Conservation (phyloP, 1,140 invertebrate species). For the Heliconius hewitsoni region DNA sequence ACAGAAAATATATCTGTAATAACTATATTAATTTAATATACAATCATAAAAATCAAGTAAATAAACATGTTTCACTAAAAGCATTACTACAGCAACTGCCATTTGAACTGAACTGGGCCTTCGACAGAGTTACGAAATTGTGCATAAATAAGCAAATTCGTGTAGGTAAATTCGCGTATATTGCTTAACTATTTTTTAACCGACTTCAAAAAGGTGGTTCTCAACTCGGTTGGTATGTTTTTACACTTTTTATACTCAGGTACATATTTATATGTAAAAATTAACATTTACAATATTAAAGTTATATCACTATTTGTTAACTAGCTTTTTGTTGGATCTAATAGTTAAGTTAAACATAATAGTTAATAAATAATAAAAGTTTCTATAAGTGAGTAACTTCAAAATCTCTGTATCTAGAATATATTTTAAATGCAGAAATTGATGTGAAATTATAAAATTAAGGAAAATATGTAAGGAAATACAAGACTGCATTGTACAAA, state of each 20-base stretch:
- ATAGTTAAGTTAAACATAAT: background rate
- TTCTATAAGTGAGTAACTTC: background rate
- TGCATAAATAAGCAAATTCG: conserved; percentile 22
- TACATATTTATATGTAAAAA: no score
- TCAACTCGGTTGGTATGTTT: background rate
- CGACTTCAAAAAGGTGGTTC: no score
- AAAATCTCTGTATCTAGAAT: background rate
- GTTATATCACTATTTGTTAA: background rate
- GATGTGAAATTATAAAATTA: background rate
- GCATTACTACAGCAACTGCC: conserved; percentile 28
- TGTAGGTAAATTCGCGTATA: conserved; percentile 28
- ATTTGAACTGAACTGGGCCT: conserved; percentile 30
- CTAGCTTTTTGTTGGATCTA: background rate
- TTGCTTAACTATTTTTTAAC: conserved; percentile 15
- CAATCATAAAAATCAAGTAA: conserved; percentile 2
- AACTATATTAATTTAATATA: no score
- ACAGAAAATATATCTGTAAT: no score
- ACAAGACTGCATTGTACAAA: no score
- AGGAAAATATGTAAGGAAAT: no score
- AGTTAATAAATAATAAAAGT: background rate
- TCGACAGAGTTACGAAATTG: conserved; percentile 33
- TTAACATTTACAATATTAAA: background rate
- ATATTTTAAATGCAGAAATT: background rate
- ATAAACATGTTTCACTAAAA: conserved; percentile 22
- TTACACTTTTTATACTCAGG: background rate